Conservation (phyloP, 2,888 invertebrate genomes). For the Bellardia pandia region DNA sequence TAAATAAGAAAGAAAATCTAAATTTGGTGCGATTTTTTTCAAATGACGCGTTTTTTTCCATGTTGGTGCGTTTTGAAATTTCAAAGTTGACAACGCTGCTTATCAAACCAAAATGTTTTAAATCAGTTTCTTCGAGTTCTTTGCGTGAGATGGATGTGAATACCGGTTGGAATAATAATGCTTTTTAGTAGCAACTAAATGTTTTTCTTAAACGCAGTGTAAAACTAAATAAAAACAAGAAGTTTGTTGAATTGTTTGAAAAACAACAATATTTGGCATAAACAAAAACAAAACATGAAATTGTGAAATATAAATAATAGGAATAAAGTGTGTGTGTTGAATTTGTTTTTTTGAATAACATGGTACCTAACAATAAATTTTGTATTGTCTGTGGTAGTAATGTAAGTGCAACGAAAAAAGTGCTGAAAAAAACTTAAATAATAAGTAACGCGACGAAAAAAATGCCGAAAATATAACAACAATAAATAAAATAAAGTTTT, state of each 20-base stretch:
- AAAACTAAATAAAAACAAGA: slow-evolving; percentile 47
- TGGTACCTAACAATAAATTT: slow-evolving; percentile 48
- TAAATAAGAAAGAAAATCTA: too few species aligned
- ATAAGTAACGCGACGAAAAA: slow-evolving; percentile 12
- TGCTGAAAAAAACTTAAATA: slow-evolving; percentile 4
- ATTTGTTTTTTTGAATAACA: slow-evolving; percentile 7
- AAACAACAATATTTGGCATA: slow-evolving; percentile 43
- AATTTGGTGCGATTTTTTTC: too few species aligned
- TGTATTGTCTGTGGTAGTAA: slow-evolving; percentile 67
- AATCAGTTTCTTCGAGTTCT: slow-evolving; percentile 64
- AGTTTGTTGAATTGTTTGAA: slow-evolving; percentile 16
- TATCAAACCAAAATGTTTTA: slow-evolving; percentile 32
- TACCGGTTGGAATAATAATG: neutral
- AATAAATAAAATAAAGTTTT: slow-evolving; percentile 27
- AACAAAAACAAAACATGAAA: slow-evolving; percentile 18
- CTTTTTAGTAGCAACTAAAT: neutral
- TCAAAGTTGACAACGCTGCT: too few species aligned
- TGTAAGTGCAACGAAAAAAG: slow-evolving; percentile 13
- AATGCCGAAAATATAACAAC: slow-evolving; percentile 23
- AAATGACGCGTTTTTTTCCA: too few species aligned
- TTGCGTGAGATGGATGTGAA: slow-evolving; percentile 51
- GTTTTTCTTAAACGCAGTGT: slow-evolving; percentile 34
- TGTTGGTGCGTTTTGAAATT: too few species aligned
- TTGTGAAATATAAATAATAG: neutral
- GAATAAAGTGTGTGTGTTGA: slow-evolving; percentile 14